These are phyloP conservation scores for Nematostella vectensis DNA, from an alignment of 92 coral and sea anemone species.

Conservation along the genomic window DNA sequence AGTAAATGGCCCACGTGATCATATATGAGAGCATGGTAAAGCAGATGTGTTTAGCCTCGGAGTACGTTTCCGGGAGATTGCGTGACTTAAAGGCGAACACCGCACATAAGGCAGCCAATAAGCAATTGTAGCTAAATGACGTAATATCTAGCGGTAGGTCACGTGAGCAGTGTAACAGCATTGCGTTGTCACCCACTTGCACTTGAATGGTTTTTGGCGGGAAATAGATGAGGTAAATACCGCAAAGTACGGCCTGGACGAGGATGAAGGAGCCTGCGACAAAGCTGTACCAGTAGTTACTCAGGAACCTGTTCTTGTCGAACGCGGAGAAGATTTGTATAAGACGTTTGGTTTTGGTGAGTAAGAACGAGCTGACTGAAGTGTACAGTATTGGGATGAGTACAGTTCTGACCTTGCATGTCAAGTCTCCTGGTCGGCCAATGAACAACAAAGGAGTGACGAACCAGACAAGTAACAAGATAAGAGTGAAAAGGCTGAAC, in stretches of 20 bases:
- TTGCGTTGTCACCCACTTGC: slow-evolving; percentile 15
- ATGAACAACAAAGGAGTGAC: slow-evolving; percentile 53
- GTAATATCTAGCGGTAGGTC: slow-evolving; percentile 50
- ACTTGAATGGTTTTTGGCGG: slow-evolving; percentile 44
- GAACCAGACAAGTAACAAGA: slow-evolving; percentile 57
- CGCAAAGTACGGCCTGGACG: slow-evolving; percentile 48
- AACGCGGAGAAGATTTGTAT: slow-evolving; percentile 78
- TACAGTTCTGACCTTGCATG: slow-evolving; percentile 58
- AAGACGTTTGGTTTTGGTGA: slow-evolving; percentile 87
- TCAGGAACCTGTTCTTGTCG: slow-evolving; percentile 62
- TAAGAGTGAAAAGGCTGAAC: slow-evolving; percentile 59
- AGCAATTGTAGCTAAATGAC: slow-evolving; percentile 61
- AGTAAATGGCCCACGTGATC: slow-evolving; percentile 55
- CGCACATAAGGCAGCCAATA: slow-evolving; percentile 59
- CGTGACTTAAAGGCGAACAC: slow-evolving; percentile 74
- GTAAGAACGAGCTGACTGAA: slow-evolving; percentile 71
- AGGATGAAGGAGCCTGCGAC: slow-evolving; percentile 63
- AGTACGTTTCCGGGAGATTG: slow-evolving; percentile 73
- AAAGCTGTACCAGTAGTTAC: slow-evolving; percentile 76
- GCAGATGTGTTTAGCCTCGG: slow-evolving; percentile 76
- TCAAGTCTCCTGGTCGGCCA: slow-evolving; percentile 50
- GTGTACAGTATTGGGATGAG: slow-evolving; percentile 58
- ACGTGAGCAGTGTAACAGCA: slow-evolving; percentile 47
- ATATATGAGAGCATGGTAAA: slow-evolving; percentile 64
- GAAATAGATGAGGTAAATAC: slow-evolving; percentile 35